Percentiles rank a stretch among this genome's conserved stretches.
These are phyloP conservation scores for Neopipo cinnamomea DNA, from an alignment of 2,113 vertebrate species.

Conservation along the genomic window DNA sequence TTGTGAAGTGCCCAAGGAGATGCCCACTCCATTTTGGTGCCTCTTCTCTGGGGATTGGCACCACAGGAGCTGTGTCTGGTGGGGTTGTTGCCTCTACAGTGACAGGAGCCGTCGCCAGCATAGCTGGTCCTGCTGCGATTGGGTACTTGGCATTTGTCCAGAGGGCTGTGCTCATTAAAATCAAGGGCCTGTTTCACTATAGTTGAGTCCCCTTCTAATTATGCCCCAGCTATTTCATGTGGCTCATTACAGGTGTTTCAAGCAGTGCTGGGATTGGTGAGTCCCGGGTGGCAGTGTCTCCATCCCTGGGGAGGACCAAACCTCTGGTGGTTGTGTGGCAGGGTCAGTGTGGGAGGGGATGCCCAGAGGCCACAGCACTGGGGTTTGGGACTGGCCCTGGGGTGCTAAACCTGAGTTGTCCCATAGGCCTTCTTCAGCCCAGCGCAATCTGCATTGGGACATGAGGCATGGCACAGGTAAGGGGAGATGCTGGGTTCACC, in stretches of 20 bases:
- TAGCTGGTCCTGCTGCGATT: not conserved
- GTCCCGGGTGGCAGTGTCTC: not conserved
- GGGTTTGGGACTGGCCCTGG: not conserved
- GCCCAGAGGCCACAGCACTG: not conserved
- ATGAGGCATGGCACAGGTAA: not conserved
- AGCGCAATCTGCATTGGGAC: not conserved
- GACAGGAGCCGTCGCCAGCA: not conserved
- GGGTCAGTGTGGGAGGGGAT: not conserved
- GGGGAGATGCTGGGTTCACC: not conserved
- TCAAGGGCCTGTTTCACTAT: not conserved
- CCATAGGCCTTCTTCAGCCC: not conserved
- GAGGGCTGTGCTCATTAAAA: not conserved
- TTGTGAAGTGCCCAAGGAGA: not conserved
- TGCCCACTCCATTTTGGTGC: not conserved
- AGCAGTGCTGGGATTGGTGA: not conserved
- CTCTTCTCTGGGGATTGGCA: not conserved
- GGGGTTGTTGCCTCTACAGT: not conserved
- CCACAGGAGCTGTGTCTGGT: not conserved
- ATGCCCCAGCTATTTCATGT: not conserved
- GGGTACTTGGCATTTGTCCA: not conserved
- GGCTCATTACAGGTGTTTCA: not conserved
- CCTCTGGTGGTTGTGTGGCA: fast-evolving
- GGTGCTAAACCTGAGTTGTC: not conserved
- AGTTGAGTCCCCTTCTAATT: slow-evolving; percentile 29
- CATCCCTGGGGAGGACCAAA: not conserved